Evolutionary conservation across 2,113 vertebrate genomes (phyloP), one percentile per base, ranked within the genome.

Genomic region (Oncorhynchus masou): DNA sequence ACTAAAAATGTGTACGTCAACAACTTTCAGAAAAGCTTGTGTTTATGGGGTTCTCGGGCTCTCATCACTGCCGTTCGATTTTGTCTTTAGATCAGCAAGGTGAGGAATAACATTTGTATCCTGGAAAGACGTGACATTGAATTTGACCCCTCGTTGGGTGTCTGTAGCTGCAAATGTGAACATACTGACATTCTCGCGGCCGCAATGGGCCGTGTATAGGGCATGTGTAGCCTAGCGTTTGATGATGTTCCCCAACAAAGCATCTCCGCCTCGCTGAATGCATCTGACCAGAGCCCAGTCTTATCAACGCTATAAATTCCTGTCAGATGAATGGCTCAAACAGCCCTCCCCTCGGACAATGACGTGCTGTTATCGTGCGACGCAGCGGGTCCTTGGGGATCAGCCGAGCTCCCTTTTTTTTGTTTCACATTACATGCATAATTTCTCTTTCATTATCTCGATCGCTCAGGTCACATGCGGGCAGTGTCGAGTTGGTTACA

Each of bases 271-370:
- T 68, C 27, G 66, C 66, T 68, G 66, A 68, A 34, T 31, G 66
- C 27, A 39, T 39, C 29, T 68, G 27, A 68, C 62, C 65, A 72
- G 73, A 80, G 71, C 74, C 73, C 51, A 74, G 72, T 62, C 60
- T 64, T 71, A 54, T 39, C 59, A 48, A 39, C 70, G 11, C 66
- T 75, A 76, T 73, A 67, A 70, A 71, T 77, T 81, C 74, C 57
- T 73, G 79, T 80, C 79, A 80, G 79, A 80, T 80, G 75, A 80
- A 80, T 68, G 77, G 49, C 34, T 84, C 57, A 79, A 83, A 81
- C 82, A 79, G 89, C 88, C 78, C 82, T 84, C 82, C 77, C 74
- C 39, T 82, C 77, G 76, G 79, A 87, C 86, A 84, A 86, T 64
- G 71, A 76, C 74, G 69, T 24, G 64, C 70, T 64, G 80, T 85